Conservation (phyloP, 2,113 vertebrate species). For the Bos javanicus region DNA sequence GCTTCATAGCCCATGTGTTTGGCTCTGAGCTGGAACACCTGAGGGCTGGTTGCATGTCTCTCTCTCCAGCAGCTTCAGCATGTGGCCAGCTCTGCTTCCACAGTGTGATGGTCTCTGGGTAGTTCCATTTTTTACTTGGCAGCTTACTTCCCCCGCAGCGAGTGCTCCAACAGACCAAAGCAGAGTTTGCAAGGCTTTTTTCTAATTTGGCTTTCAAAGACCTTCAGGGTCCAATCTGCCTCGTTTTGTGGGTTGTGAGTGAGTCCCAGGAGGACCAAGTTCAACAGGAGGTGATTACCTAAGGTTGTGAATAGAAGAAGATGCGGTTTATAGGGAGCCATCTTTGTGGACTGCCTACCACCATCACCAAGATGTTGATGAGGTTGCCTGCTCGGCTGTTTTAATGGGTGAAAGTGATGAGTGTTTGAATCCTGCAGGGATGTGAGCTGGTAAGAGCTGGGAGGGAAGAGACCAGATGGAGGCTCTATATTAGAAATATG, state of each 20-base stretch:
- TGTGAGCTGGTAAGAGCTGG: neutral
- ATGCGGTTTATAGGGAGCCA: neutral
- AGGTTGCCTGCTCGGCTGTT: neutral
- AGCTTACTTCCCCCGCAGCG: neutral
- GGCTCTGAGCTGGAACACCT: neutral
- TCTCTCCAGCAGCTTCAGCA: neutral
- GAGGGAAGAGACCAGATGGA: neutral
- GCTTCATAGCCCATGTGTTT: too few species aligned
- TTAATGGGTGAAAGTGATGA: neutral
- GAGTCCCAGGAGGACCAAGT: neutral
- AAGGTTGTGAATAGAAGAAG: neutral
- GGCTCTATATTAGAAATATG: neutral
- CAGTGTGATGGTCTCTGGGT: neutral
- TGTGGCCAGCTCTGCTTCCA: neutral
- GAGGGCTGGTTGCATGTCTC: neutral
- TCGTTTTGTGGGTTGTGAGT: neutral
- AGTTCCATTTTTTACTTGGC: neutral
- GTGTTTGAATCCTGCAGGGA: neutral
- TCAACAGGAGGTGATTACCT: neutral
- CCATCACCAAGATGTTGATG: neutral
- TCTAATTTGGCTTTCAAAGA: neutral
- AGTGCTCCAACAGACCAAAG: neutral
- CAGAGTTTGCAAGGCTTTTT: neutral
- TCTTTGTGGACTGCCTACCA: neutral
- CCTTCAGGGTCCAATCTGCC: neutral